Conservation (phyloP, 1,140 invertebrate species). For the Phocides pigmalion region DNA sequence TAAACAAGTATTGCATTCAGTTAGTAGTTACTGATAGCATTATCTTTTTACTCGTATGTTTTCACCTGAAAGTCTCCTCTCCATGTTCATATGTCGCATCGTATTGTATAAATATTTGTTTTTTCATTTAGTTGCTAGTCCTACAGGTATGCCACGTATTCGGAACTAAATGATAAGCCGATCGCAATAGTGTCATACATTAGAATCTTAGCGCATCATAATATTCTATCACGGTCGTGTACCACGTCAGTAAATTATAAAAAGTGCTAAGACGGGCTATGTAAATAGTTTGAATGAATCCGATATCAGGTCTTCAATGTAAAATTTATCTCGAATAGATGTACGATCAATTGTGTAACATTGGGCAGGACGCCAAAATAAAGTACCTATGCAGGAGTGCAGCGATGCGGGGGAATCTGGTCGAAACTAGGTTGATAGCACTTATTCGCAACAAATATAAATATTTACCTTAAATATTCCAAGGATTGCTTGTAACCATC, state of each 20-base stretch:
- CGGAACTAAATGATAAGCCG: too few species aligned
- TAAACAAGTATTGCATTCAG: too few species aligned
- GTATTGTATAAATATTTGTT: too few species aligned
- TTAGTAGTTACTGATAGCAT: too few species aligned
- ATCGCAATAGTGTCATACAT: too few species aligned
- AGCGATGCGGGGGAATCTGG: conserved; percentile 36
- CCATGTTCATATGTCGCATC: too few species aligned
- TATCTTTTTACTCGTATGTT: too few species aligned
- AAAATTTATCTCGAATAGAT: conserved; percentile 41
- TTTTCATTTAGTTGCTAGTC: too few species aligned
- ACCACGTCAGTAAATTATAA: not conserved
- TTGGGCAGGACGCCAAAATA: conserved; percentile 50
- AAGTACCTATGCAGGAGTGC: conserved; percentile 47
- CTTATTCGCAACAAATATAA: conserved; percentile 8
- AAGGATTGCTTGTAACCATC: not conserved
- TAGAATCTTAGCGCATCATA: too few species aligned
- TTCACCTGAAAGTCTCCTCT: too few species aligned
- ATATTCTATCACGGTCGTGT: too few species aligned
- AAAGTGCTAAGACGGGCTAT: not conserved
- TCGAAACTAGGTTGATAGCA: conserved; percentile 29
- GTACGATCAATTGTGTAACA: conserved; percentile 50
- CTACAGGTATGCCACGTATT: too few species aligned
- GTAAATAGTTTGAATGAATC: conserved; percentile 20
- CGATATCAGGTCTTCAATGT: conserved; percentile 3
- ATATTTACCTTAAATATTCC: not conserved